These are phyloP conservation scores for Alitta virens DNA, from an alignment of 2,888 invertebrate species.

Conservation along the genomic window DNA sequence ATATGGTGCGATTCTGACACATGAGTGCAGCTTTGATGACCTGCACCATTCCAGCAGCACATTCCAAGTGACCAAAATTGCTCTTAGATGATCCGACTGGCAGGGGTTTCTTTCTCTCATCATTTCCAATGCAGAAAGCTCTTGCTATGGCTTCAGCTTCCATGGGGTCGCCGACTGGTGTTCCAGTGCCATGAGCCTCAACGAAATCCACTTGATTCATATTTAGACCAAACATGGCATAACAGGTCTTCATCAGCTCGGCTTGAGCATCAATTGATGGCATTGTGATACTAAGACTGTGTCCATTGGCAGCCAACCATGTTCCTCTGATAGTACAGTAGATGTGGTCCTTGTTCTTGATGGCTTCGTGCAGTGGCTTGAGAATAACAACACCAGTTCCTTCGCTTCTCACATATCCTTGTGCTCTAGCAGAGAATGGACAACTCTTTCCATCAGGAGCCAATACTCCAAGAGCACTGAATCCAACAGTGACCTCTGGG, in stretches of 20 bases:
- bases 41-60: slow-evolving; percentile 22
- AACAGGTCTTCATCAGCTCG: slow-evolving; percentile 17
- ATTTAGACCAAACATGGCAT: slow-evolving; percentile 14
- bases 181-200: slow-evolving; percentile 52
- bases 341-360: slow-evolving; percentile 29
- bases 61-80: slow-evolving; percentile 23
- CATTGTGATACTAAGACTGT: slow-evolving; percentile 42
- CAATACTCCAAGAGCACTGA: slow-evolving; percentile 42
- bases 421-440: slow-evolving; percentile 48
- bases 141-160: slow-evolving; percentile 35
- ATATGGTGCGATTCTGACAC: slow-evolving; percentile 11
- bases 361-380: slow-evolving; percentile 36
- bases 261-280: slow-evolving; percentile 24
- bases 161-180: slow-evolving; percentile 49
- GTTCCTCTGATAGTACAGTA: slow-evolving; percentile 37
- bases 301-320: slow-evolving; percentile 49
- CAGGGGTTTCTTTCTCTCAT: slow-evolving; percentile 12
- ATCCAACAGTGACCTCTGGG: slow-evolving; percentile 38
- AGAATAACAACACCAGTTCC: slow-evolving; percentile 49
- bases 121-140: slow-evolving; percentile 14
- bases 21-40: slow-evolving; percentile 23
- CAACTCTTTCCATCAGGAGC: slow-evolving; percentile 46
- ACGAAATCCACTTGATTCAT: slow-evolving; percentile 30
- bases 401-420: slow-evolving; percentile 53
- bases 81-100: slow-evolving; percentile 21